These are phyloP conservation scores for Tragopan temminckii DNA, from an alignment of 2,797 vertebrate genomes.

Conservation along the genomic window DNA sequence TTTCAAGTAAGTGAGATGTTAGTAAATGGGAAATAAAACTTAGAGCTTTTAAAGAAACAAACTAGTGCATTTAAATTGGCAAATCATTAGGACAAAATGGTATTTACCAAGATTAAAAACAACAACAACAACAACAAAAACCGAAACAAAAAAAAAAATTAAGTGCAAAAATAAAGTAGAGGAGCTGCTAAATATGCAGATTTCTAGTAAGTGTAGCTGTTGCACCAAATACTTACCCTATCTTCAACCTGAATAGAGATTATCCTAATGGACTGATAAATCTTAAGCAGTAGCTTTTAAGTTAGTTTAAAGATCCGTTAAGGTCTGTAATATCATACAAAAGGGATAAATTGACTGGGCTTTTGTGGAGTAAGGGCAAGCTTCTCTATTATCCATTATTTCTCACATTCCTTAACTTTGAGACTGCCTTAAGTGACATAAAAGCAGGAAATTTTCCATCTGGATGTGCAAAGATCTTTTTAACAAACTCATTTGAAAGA, in stretches of 20 bases:
- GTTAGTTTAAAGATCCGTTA: neutral
- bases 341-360: neutral
- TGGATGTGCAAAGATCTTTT: neutral
- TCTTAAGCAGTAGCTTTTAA: neutral
- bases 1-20: neutral
- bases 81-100: neutral
- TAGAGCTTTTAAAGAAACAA: neutral
- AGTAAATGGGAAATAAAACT: neutral
- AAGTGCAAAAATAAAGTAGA: neutral
- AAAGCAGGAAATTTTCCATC: neutral
- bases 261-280: fast-evolving
- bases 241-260: neutral
- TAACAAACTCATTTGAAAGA: neutral
- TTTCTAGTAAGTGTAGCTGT: neutral
- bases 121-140: neutral
- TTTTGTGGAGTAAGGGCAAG: neutral
- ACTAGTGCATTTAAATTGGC: neutral
- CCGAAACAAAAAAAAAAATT: neutral
- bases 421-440: neutral
- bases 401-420: neutral
- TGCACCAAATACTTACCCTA: neutral
- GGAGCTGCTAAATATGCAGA: neutral
- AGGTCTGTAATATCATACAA: neutral
- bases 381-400: neutral
- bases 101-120: neutral